Percentiles rank a stretch among this genome's conserved stretches.
Conservation (phyloP, 2,113 vertebrate species). For the Acanthisitta chloris region DNA sequence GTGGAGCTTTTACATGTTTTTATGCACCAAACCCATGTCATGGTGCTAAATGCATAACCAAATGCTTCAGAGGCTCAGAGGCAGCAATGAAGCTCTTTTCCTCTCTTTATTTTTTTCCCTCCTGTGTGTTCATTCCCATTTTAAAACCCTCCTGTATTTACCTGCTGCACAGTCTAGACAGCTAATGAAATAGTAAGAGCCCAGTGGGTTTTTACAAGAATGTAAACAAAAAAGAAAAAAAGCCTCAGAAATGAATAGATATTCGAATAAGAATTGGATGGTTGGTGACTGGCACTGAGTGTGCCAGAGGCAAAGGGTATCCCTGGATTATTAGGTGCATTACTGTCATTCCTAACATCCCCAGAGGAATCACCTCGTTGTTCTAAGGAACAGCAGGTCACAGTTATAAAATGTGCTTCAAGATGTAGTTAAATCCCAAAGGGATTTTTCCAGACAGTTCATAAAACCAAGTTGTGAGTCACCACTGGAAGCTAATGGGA, state of each 20-base stretch:
- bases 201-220: neutral
- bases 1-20: too few relatives aligned
- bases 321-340: neutral
- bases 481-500: neutral
- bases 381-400: neutral
- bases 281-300: rapidly evolving
- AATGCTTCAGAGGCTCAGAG: neutral
- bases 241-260: neutral
- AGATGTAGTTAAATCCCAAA: neutral
- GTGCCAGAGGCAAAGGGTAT: neutral
- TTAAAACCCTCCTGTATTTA: neutral
- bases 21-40: too few relatives aligned
- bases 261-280: neutral
- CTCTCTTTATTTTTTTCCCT: neutral
- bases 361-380: neutral
- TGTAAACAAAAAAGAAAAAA: neutral
- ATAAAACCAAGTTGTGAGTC: neutral
- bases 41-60: neutral
- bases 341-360: neutral
- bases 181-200: neutral
- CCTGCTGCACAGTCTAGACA: neutral
- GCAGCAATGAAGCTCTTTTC: neutral
- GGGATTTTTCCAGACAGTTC: conserved; percentile 29
- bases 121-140: neutral
- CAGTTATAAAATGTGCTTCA: neutral